Evolutionary conservation across 1,140 invertebrate species (phyloP).

Genomic region (Tetramorium simillimum): DNA sequence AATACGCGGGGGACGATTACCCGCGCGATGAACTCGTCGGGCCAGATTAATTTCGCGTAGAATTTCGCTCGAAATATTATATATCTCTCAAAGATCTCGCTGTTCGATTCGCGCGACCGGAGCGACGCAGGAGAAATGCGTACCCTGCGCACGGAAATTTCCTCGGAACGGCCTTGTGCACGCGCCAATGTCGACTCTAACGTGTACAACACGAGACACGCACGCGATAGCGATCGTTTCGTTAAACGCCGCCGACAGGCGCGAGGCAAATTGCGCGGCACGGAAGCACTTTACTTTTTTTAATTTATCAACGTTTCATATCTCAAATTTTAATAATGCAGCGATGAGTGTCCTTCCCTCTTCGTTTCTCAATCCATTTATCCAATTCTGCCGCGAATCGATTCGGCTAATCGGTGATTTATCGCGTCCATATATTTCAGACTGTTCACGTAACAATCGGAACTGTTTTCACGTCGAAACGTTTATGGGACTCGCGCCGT

Average conservation of each 20-base stretch:
- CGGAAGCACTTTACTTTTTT: neutral
- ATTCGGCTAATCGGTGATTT: neutral
- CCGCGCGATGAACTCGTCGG: neutral
- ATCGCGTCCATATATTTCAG: neutral
- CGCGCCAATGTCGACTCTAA: slow-evolving; percentile 55
- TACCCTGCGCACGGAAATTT: slow-evolving; percentile 50
- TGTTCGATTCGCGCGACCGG: slow-evolving; percentile 2
- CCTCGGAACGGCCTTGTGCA: slow-evolving; percentile 41
- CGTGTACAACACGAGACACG: slow-evolving; percentile 49
- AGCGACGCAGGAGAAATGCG: slow-evolving; percentile 45
- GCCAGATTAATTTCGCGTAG: slow-evolving; percentile 50
- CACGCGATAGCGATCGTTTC: slow-evolving; percentile 54
- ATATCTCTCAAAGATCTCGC: neutral
- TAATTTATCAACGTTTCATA: neutral
- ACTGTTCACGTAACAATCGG: neutral
- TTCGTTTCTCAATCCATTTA: neutral
- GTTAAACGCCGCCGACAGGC: neutral
- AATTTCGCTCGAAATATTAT: neutral
- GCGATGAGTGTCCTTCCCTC: neutral
- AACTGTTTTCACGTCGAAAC: slow-evolving; percentile 28
- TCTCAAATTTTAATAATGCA: neutral
- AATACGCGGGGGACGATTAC: neutral
- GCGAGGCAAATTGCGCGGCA: neutral
- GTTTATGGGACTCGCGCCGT: slow-evolving; percentile 25
- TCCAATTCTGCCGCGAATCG: neutral